Evolutionary conservation across 2,888 invertebrate genomes (phyloP).

Genomic region (Branchellion lobata): DNA sequence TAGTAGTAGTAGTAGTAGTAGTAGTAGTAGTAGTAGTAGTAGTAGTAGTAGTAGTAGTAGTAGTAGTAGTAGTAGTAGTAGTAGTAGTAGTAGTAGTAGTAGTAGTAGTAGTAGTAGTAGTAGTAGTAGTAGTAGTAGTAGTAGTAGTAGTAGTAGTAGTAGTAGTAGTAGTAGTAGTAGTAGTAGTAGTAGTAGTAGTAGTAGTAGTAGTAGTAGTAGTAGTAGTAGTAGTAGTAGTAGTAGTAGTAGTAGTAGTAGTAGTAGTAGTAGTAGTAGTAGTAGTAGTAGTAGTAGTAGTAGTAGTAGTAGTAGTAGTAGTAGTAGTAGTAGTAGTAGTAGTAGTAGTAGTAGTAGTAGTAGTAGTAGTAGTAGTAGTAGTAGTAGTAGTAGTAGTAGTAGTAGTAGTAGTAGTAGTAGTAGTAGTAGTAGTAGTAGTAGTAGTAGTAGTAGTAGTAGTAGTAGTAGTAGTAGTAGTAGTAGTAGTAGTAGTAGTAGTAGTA

Average conservation of each 20-base stretch:
- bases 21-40: neutral
- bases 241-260: constrained; percentile 5
- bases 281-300: constrained; percentile 41
- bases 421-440: constrained; percentile 14
- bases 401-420: constrained; percentile 31
- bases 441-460: constrained; percentile 27
- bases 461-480: constrained; percentile 24
- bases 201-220: constrained; percentile 6
- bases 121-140: constrained; percentile 33
- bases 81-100: constrained; percentile 32
- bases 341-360: constrained; percentile 38
- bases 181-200: neutral
- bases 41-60: neutral
- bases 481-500: constrained; percentile 17
- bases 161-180: neutral
- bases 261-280: constrained; percentile 9
- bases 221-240: constrained; percentile 9
- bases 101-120: constrained; percentile 36
- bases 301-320: constrained; percentile 42
- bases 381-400: constrained; percentile 32
- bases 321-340: constrained; percentile 37
- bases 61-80: neutral
- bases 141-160: constrained; percentile 20
- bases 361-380: constrained; percentile 36
- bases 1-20: neutral